A percentile compares a stretch with the other conserved stretches of the same genome.
phyloP scores from a whole-genome alignment of 2,888 invertebrate genomes.

The Cryptus viduatorius region DNA sequence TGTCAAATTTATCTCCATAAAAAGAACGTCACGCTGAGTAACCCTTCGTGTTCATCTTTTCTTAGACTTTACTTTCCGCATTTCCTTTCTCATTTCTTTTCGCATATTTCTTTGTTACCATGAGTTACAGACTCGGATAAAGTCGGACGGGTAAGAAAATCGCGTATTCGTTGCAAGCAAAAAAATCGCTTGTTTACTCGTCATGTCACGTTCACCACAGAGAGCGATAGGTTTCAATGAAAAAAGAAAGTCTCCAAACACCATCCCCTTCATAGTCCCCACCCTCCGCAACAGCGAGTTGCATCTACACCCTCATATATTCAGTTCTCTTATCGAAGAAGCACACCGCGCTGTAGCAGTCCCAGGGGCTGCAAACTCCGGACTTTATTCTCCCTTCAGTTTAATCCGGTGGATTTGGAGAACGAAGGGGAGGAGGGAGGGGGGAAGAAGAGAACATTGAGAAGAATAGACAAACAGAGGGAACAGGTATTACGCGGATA shows the following conservation, averaged over 20 bases:
- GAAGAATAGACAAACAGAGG: background rate
- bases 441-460: background rate
- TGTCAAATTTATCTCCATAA: slow-evolving; percentile 46
- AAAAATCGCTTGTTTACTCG: no score
- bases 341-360: background rate
- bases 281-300: background rate
- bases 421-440: background rate
- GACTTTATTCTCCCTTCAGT: slow-evolving; percentile 10
- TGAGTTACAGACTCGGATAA: background rate
- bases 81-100: slow-evolving; percentile 1
- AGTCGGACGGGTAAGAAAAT: background rate
- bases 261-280: no score
- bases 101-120: background rate
- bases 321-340: slow-evolving; percentile 45
- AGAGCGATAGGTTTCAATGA: no score
- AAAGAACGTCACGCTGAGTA: slow-evolving; percentile 26
- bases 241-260: no score
- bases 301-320: slow-evolving; percentile 8
- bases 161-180: background rate
- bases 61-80: background rate
- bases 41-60: background rate
- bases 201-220: no score
- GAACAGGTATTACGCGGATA: no score
- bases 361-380: background rate
- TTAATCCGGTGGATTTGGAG: slow-evolving; percentile 17